Conservation (phyloP, 1,140 invertebrate genomes). For the Temnothorax curvispinosus region DNA sequence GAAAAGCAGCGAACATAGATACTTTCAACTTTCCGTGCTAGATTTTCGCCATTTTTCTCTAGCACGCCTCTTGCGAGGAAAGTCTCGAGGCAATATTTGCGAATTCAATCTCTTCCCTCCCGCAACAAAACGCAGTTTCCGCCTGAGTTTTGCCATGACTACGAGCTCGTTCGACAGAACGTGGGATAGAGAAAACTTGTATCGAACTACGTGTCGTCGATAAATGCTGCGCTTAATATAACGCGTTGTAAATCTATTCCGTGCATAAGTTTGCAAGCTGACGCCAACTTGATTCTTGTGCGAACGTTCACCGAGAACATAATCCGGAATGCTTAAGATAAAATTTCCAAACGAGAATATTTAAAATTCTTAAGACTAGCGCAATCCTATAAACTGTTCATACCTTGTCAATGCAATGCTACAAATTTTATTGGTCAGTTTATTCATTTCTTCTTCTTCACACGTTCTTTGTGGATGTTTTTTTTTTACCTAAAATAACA, state of each 20-base stretch:
- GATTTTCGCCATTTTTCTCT: slow-evolving; percentile 31
- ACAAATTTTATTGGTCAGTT: not conserved
- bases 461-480: not conserved
- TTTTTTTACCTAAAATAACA: slow-evolving; percentile 2
- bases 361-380: not conserved
- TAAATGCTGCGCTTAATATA: slow-evolving; percentile 61
- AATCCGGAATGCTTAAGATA: slow-evolving; percentile 18
- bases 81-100: slow-evolving; percentile 70
- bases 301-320: slow-evolving; percentile 18
- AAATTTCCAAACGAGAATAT: slow-evolving; percentile 12
- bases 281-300: not conserved
- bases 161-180: slow-evolving; percentile 28
- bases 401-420: not conserved
- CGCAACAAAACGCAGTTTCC: slow-evolving; percentile 34
- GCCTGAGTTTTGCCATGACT: slow-evolving; percentile 36
- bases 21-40: slow-evolving; percentile 27
- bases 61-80: slow-evolving; percentile 27
- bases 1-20: slow-evolving; percentile 21
- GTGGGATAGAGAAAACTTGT: slow-evolving; percentile 39
- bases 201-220: slow-evolving; percentile 57
- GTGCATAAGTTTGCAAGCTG: slow-evolving; percentile 12
- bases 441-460: not conserved
- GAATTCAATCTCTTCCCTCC: slow-evolving; percentile 66
- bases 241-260: slow-evolving; percentile 30
- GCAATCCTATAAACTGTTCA: not conserved